Base-by-base conservation (phyloP, 2,888 invertebrate species). In the Spodoptera exigua region DNA sequence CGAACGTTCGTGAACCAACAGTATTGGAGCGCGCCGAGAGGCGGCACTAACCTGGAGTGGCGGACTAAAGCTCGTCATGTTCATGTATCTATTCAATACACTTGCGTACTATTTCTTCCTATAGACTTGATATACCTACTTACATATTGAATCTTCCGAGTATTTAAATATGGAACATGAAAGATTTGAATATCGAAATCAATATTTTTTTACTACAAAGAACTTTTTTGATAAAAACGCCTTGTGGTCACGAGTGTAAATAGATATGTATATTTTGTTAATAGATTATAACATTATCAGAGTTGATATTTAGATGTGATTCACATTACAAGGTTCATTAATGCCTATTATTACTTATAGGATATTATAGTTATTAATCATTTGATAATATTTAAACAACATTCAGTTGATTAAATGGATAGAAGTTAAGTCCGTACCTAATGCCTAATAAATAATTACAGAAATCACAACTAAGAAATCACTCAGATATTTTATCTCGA, bases 31-130 rank as follows among this genome's bases (percentile, higher is more conserved):
- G 66, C 49, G 45, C 51, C 37, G 58, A 62, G 60, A 67, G 74
- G 76, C 74, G 72, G 71, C 62, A 58, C 59, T 77, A 77, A 61
- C 16, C 49, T 73, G 73, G 73, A 76, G 61, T 68, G 59, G 47
- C 54, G 37, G 67, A 54, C 56, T 70, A 64, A 76, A 74, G 69
- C 72, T 61, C 55, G 18, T 52, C 48, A 55, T 60, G 61, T 53
- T 52, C 48, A 55, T 60, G 61, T 53, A 63, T 40, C 21, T 53
- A 63, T 40, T 21, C 43, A 70, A 71, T 56, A 68, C 61, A 55
- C 63, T 76, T 67, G 56, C 65, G 27, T 61, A 48, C 52, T 62
- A 66, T 67, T 65, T 70, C 61, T 74, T 70, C 59, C 70, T 47
- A 65, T 63, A 65, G 64, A 74, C 75, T 68, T 69, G 66, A 72